Evolutionary conservation across 1,140 invertebrate genomes (phyloP), one percentile per base, ranked within the genome.

Genomic region (Prorops nasuta): DNA sequence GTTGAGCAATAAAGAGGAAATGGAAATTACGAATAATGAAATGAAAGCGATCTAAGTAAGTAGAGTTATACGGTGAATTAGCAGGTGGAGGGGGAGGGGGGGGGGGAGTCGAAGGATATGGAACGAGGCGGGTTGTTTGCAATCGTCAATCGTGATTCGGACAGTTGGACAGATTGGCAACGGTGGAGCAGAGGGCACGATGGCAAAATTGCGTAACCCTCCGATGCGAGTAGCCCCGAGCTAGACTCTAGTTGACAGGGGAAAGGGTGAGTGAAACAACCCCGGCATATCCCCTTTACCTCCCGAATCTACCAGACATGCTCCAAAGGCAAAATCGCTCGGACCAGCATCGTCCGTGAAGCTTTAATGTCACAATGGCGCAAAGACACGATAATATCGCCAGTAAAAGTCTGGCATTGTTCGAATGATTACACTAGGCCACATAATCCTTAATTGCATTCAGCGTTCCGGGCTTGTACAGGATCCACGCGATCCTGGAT

Each of bases 371-470:
- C 59, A 64, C 63, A 61, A 67, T 67, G 39, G 49, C 35, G 17
- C 43, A 42, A 45, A 54, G 51, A 49, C 52, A 58, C 49, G 62
- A 66, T 63, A 63, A 60, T 58, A 66, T 70, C 66, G 48, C 51
- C 47, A 54, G 57, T 67, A 65, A 70, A 70, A 69, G 63, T 70
- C 60, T 50, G 49, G 64, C 63, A 72, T 70, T 70, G 69, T 70
- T 70, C 60, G 50, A 60, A 63, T 61, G 58, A 66, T 72, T 64
- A 67, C 69, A 61, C 53, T 58, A 58, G 59, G 48, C 58, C 59
- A 60, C 60, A 56, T 72, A 72, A 70, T 70, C 67, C 66, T 72
- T 72, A 70, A 72, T 70, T 72, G 65, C 64, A 62, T 65, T 69
- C 49, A 54, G 41, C 46, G 53, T 49, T n/a, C n/a, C 43, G 50